Percentiles rank a stretch among this genome's conserved stretches.
Evolutionary conservation across 2,797 vertebrate species (phyloP).

Genomic region (Oryzias sinensis): DNA sequence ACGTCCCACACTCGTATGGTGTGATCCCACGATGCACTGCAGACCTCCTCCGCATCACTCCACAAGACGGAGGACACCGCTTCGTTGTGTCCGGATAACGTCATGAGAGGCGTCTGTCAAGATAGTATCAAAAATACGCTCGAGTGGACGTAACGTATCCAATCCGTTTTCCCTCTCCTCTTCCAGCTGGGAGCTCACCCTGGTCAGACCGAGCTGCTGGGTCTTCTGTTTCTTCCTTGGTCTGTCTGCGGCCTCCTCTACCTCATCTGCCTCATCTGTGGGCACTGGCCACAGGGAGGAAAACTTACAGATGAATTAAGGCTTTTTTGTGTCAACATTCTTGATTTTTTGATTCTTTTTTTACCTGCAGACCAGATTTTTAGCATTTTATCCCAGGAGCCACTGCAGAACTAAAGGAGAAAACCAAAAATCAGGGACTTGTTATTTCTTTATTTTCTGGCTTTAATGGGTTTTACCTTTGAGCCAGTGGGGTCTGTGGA

Average conservation of each 20-base stretch:
- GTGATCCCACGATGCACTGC: slow-evolving; percentile 97
- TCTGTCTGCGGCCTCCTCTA: slow-evolving; percentile 83
- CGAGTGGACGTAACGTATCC: background rate
- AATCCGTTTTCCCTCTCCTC: background rate
- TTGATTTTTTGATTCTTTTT: background rate
- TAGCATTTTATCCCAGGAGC: slow-evolving; percentile 99
- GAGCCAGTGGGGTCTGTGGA: slow-evolving; percentile 84
- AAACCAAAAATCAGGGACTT: background rate
- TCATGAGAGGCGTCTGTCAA: slow-evolving; percentile 89
- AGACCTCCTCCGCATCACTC: slow-evolving; percentile 90
- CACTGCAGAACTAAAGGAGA: slow-evolving; percentile 90
- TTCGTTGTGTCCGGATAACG: slow-evolving; percentile 93
- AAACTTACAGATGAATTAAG: background rate
- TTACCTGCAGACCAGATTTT: slow-evolving; percentile 98
- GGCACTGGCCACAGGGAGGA: slow-evolving; percentile 75
- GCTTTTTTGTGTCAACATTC: background rate
- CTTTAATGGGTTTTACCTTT: slow-evolving; percentile 74
- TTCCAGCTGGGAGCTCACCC: slow-evolving; percentile 70
- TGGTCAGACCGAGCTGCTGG: slow-evolving; percentile 90
- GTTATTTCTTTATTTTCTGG: background rate
- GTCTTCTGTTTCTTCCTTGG: slow-evolving; percentile 98
- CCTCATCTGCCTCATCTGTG: slow-evolving; percentile 91
- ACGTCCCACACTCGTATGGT: slow-evolving; percentile 93
- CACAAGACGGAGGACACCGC: slow-evolving; percentile 92
- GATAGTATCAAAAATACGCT: background rate